Evolutionary conservation across 1,140 invertebrate genomes (phyloP).

Genomic region (Oncopeltus fasciatus): DNA sequence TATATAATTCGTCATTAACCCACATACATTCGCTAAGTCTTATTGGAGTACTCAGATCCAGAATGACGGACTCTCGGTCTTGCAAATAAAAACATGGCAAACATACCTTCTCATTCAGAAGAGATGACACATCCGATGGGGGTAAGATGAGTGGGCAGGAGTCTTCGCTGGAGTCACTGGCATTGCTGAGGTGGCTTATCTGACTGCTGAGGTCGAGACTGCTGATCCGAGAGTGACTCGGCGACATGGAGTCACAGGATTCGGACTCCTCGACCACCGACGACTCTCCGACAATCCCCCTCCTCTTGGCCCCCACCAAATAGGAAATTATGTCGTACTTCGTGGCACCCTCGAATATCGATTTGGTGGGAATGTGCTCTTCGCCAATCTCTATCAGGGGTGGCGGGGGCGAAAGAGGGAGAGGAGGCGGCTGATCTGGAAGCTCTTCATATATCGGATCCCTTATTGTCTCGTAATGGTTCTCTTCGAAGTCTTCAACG

Average conservation of each 20-base stretch:
- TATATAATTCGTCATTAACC: too few relatives aligned
- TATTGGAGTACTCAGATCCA: too few relatives aligned
- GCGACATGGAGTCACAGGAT: constrained; percentile 3
- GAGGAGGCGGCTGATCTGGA: constrained; percentile 47
- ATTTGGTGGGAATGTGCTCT: constrained; percentile 30
- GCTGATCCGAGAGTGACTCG: constrained; percentile 19
- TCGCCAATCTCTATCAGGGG: constrained; percentile 26
- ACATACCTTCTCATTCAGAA: constrained; percentile 20
- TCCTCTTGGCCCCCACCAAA: constrained; percentile 66
- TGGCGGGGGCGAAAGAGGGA: constrained; percentile 58
- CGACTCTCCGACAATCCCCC: constrained; percentile 37
- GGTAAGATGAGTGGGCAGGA: constrained; percentile 44
- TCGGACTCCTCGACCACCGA: constrained; percentile 33
- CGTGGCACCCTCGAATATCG: constrained; percentile 63
- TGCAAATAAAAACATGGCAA: too few relatives aligned
- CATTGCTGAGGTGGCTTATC: constrained; percentile 39
- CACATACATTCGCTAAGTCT: too few relatives aligned
- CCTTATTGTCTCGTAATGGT: constrained; percentile 64
- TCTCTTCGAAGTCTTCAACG: constrained; percentile 39
- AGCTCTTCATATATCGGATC: constrained; percentile 85
- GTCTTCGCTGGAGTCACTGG: constrained; percentile 53
- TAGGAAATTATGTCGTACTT: constrained; percentile 81
- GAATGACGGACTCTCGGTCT: too few relatives aligned
- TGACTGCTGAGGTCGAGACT: constrained; percentile 37
- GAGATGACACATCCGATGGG: constrained; percentile 17